Evolutionary conservation across 2,797 vertebrate species (phyloP).

Genomic region (Pelobates cultripes): DNA sequence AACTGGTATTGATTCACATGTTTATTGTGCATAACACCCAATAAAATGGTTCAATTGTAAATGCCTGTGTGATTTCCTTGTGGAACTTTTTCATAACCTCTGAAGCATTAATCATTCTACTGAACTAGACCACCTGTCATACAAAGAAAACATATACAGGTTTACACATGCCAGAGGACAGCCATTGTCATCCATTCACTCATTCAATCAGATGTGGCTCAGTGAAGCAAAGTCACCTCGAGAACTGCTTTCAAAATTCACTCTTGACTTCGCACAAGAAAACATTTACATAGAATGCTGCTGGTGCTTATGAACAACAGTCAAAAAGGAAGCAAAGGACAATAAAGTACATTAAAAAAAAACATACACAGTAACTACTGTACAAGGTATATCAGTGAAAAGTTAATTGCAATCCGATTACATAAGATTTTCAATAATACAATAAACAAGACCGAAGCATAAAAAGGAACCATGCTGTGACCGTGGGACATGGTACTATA

Average conservation of each 20-base stretch:
- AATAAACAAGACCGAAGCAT: too few relatives aligned
- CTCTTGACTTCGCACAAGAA: constrained; percentile 40
- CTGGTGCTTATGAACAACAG: background rate
- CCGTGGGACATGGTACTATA: too few relatives aligned
- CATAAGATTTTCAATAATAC: too few relatives aligned
- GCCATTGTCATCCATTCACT: constrained; percentile 50
- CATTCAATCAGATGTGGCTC: constrained; percentile 57
- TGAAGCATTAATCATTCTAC: constrained; percentile 49
- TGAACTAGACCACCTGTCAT: constrained; percentile 51
- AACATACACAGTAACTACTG: too few relatives aligned
- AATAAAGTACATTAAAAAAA: too few relatives aligned
- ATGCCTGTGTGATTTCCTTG: too few relatives aligned
- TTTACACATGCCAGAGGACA: constrained; percentile 45
- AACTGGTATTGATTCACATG: too few relatives aligned
- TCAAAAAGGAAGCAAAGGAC: background rate
- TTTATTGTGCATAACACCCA: too few relatives aligned
- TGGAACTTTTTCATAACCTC: constrained; percentile 23
- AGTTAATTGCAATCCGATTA: too few relatives aligned
- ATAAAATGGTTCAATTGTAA: too few relatives aligned
- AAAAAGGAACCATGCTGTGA: too few relatives aligned
- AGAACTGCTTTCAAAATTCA: constrained; percentile 48
- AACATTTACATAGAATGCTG: constrained; percentile 42
- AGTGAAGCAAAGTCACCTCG: constrained; percentile 53
- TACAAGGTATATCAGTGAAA: too few relatives aligned
- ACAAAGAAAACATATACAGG: constrained; percentile 28